Evolutionary conservation across 1,140 invertebrate genomes (phyloP).

Genomic region (Pomphorhynchus laevis): DNA sequence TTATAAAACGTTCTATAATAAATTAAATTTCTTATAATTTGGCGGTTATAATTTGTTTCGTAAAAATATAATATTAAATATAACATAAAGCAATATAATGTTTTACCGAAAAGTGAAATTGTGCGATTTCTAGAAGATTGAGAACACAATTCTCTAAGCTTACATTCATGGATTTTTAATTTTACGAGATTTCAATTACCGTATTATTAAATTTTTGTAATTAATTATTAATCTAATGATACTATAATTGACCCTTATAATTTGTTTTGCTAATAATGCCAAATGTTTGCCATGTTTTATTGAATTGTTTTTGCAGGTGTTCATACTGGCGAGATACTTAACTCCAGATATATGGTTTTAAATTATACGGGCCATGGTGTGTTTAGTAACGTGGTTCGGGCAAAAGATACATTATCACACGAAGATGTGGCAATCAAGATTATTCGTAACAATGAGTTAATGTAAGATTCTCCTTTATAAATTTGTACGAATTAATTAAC

Average conservation of each 20-base stretch:
- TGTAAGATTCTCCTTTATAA: constrained; percentile 31
- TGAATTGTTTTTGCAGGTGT: constrained; percentile 27
- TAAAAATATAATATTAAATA: too few relatives aligned
- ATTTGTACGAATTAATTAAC: background rate
- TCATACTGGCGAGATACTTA: constrained; percentile 61
- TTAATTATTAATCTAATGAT: background rate
- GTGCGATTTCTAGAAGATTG: too few relatives aligned
- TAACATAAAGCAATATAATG: too few relatives aligned
- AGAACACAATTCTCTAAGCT: too few relatives aligned
- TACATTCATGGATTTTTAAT: too few relatives aligned
- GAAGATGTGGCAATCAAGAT: constrained; percentile 92
- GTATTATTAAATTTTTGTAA: background rate
- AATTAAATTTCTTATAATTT: too few relatives aligned
- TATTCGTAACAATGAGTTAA: constrained; percentile 93
- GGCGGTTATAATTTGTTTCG: too few relatives aligned
- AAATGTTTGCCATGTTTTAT: constrained; percentile 7
- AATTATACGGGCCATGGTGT: constrained; percentile 94
- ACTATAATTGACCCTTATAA: constrained; percentile 3
- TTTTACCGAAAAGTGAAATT: too few relatives aligned
- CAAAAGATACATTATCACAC: constrained; percentile 45
- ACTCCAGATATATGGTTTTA: constrained; percentile 59
- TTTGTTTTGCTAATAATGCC: constrained; percentile 2
- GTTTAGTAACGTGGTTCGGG: constrained; percentile 82
- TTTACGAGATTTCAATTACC: background rate
- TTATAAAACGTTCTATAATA: too few relatives aligned